Percentiles rank a stretch among this genome's conserved stretches.
phyloP scores from a whole-genome alignment of 2,888 invertebrate species.

The Cosmorhoe ocellata region DNA sequence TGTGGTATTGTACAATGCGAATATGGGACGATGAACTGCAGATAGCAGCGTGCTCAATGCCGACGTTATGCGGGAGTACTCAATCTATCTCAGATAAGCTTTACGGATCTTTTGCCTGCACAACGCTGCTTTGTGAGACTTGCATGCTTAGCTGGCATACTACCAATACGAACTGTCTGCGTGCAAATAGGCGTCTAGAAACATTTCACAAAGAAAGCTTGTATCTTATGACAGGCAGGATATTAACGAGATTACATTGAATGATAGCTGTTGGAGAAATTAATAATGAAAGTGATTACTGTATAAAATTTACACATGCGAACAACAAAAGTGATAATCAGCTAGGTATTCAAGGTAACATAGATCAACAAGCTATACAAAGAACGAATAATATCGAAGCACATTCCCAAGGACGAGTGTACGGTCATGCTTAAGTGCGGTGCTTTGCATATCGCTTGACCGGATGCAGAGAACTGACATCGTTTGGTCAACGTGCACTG shows the following conservation, averaged over 20 bases:
- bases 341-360: too few species aligned
- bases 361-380: too few species aligned
- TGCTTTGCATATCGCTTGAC: slow-evolving; percentile 70
- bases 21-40: slow-evolving; percentile 46
- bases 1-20: slow-evolving; percentile 41
- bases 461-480: slow-evolving; percentile 67
- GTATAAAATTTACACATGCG: too few species aligned
- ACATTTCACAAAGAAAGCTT: slow-evolving; percentile 3
- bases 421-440: slow-evolving; percentile 44
- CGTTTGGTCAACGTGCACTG: slow-evolving; percentile 59
- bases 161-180: slow-evolving; percentile 20
- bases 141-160: slow-evolving; percentile 20
- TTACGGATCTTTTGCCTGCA: slow-evolving; percentile 37
- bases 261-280: too few species aligned
- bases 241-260: neutral
- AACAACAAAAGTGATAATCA: too few species aligned
- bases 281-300: too few species aligned
- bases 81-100: slow-evolving; percentile 45
- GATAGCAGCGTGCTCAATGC: slow-evolving; percentile 42
- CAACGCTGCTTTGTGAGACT: slow-evolving; percentile 30
- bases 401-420: slow-evolving; percentile 60
- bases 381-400: slow-evolving; percentile 34
- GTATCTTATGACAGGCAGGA: slow-evolving; percentile 6
- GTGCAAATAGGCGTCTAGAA: slow-evolving; percentile 24
- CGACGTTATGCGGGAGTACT: slow-evolving; percentile 39